These are phyloP conservation scores for Oreotragus oreotragus DNA, from an alignment of 2,113 vertebrate genomes.

Conservation along the genomic window DNA sequence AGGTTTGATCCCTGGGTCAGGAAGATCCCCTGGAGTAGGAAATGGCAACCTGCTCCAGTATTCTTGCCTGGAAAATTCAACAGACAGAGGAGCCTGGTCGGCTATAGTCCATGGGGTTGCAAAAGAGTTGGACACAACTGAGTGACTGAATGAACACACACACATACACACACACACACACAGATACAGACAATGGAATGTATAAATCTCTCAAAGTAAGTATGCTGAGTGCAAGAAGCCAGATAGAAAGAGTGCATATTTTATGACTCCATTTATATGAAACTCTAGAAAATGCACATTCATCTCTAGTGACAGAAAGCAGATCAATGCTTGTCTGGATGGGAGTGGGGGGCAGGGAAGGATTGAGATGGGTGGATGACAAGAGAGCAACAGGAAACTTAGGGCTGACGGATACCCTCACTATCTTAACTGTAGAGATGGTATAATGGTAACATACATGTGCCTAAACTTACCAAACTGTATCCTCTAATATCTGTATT, in stretches of 20 bases:
- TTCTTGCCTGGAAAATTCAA: background rate
- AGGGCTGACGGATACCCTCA: background rate
- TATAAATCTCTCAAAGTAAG: background rate
- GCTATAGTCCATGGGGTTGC: background rate
- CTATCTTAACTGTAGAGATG: background rate
- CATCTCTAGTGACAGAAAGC: background rate
- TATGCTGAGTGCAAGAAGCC: background rate
- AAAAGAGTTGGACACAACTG: background rate
- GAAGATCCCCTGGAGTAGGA: background rate
- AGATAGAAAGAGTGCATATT: background rate
- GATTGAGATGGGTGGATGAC: background rate
- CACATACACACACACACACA: background rate
- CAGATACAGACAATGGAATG: background rate
- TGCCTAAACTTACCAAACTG: background rate
- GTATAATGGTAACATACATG: background rate
- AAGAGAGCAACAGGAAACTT: background rate
- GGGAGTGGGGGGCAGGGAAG: background rate
- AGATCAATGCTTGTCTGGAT: background rate
- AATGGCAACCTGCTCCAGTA: background rate
- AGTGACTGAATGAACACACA: background rate
- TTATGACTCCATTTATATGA: background rate
- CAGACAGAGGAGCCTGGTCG: background rate
- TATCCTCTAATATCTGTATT: background rate
- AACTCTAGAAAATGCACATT: background rate
- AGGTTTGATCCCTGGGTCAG: background rate